Base-by-base conservation (phyloP, 1,140 invertebrate species). In the Atta texana region DNA sequence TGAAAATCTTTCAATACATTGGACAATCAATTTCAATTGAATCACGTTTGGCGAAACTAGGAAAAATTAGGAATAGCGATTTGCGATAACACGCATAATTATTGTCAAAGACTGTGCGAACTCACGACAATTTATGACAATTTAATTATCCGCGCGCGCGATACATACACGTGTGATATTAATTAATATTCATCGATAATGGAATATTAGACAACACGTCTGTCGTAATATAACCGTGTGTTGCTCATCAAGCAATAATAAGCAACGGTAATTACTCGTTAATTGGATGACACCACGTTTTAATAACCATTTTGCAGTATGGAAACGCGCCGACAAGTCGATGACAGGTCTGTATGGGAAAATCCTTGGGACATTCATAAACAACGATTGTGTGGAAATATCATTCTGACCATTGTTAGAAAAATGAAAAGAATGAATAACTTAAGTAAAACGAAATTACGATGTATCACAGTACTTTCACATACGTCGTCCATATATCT, bases 171-270 rank as follows among this genome's bases (percentile, higher is more conserved):
- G 69, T 55, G 80, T 84, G 49, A 74, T 44, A 51, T 84, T 84
- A 84, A 84, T 84, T 84, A 84, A 84, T 74, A 84, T 84, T 84
- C 69, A 84, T 84, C 69, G 80, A 84, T 84, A 84, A 84, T 84
- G 55, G 69, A 84, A 84, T 84, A 84, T 57, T 84, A 84, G 80
- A 84, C 69, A 84, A 84, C 69, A 51, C 68, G 80, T 84, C 16
- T 71, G 55, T 84, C 69, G 39, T 55, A 44, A 49, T 59, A 74
- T 74, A 61, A 72, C 69, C 24, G 55, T 61, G 71, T 61, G 66
- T 39, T n/a, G 28, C 80, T 84, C 69, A 75, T 84, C 69, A 84
- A 74, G 69, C 55, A 63, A 74, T 84, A 84, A 84, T 84, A 84
- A 75, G 80, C 80, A 84, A 75, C 57, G n/a, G 69, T 75, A 84